phyloP scores from a whole-genome alignment of 92 coral and sea anemone genomes.

The Bergia sp. region DNA sequence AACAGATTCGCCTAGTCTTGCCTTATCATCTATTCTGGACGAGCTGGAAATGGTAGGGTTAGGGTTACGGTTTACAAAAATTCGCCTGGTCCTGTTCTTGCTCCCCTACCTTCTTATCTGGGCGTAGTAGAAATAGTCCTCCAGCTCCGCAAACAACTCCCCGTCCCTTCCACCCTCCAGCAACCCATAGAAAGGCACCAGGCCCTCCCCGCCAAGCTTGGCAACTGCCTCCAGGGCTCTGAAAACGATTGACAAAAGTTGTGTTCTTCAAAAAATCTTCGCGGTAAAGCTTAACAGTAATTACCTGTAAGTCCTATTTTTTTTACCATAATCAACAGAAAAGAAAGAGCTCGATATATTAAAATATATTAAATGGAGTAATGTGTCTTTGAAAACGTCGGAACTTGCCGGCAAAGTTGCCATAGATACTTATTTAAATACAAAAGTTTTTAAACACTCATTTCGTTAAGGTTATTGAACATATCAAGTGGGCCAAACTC shows the following conservation, averaged over 20 bases:
- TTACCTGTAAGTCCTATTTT: too few species aligned
- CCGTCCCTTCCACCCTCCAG: slow-evolving; percentile 97
- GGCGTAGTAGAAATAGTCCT: slow-evolving; percentile 97
- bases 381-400: too few species aligned
- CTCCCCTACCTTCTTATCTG: slow-evolving; percentile 83
- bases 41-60: neutral
- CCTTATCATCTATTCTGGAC: neutral
- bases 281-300: neutral
- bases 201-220: slow-evolving; percentile 95
- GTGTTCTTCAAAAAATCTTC: neutral
- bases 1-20: too few species aligned
- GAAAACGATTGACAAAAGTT: neutral
- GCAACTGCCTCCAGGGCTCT: slow-evolving; percentile 95
- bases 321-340: too few species aligned
- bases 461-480: too few species aligned
- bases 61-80: neutral
- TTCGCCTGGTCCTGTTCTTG: too few species aligned
- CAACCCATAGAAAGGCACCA: slow-evolving; percentile 91
- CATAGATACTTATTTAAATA: too few species aligned
- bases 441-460: too few species aligned
- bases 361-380: too few species aligned
- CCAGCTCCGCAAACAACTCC: slow-evolving; percentile 88
- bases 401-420: too few species aligned
- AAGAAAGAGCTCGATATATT: too few species aligned
- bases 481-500: too few species aligned